phyloP scores from a whole-genome alignment of 2,797 vertebrate genomes.

The Capromys pilorides region DNA sequence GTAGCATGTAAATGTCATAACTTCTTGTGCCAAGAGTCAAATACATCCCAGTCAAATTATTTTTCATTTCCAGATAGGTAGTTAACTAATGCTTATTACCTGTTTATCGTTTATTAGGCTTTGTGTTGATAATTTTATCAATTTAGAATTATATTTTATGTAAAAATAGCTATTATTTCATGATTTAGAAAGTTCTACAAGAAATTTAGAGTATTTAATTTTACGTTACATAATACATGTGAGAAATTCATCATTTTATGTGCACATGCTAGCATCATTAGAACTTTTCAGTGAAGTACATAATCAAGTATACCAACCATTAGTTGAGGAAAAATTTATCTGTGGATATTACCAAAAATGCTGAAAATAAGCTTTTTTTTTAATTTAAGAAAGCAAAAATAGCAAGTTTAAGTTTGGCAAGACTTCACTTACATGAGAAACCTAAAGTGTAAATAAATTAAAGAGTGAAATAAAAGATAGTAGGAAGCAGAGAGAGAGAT shows the following conservation, averaged over 20 bases:
- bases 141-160: conserved; percentile 46
- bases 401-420: neutral
- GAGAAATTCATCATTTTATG: neutral
- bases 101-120: neutral
- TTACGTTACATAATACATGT: neutral
- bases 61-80: neutral
- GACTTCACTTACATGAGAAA: neutral
- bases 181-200: conserved; percentile 7
- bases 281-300: conserved; percentile 11
- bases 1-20: conserved; percentile 54
- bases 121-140: conserved; percentile 48
- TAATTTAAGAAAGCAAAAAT: conserved; percentile 29
- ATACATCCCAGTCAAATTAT: conserved; percentile 46
- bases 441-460: neutral
- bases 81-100: conserved; percentile 4
- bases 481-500: neutral
- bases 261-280: neutral
- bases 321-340: conserved; percentile 31
- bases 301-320: neutral
- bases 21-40: conserved; percentile 69
- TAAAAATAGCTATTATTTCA: conserved; percentile 15
- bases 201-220: conserved; percentile 14
- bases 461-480: neutral
- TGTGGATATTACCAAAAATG: neutral
- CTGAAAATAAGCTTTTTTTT: neutral